phyloP scores from a whole-genome alignment of 2,113 vertebrate genomes.

The Gila orcuttii region DNA sequence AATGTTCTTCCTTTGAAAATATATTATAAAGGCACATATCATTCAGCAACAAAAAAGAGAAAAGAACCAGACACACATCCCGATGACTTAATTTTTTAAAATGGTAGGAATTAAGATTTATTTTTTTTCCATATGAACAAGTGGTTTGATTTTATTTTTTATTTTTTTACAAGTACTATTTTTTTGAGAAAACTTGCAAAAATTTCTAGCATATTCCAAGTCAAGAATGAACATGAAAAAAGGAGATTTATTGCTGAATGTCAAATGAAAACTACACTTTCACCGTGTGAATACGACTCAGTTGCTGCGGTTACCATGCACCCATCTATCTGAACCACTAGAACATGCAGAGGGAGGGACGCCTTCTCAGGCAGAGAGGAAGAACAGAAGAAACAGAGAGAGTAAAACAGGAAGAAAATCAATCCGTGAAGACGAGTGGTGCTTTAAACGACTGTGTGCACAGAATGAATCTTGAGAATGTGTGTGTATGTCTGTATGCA shows the following conservation, averaged over 20 bases:
- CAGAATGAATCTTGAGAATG: constrained; percentile 41
- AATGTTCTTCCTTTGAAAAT: not conserved
- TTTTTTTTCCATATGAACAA: constrained; percentile 87
- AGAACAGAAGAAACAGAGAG: constrained; percentile 39
- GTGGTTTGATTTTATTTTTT: constrained; percentile 68
- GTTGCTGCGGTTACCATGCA: constrained; percentile 98
- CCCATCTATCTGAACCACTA: constrained; percentile 99
- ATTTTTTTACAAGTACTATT: constrained; percentile 81
- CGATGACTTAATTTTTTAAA: constrained; percentile 72
- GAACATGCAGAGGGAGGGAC: constrained; percentile 87
- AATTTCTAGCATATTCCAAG: constrained; percentile 90
- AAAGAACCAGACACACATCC: constrained; percentile 20
- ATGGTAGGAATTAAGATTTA: constrained; percentile 89
- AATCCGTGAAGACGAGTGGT: constrained; percentile 39
- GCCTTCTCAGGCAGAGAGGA: constrained; percentile 56
- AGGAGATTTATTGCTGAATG: constrained; percentile 96
- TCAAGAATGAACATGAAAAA: constrained; percentile 78
- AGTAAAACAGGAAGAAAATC: constrained; percentile 34
- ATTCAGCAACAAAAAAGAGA: too few species aligned
- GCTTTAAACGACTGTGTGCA: constrained; percentile 39
- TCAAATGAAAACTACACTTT: constrained; percentile 90
- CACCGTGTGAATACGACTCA: constrained; percentile 89
- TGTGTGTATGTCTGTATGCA: constrained; percentile 33
- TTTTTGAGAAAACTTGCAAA: constrained; percentile 95
- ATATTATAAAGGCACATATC: not conserved